Percentiles rank a stretch among this genome's conserved stretches.
Evolutionary conservation across 2,113 vertebrate species (phyloP).

Genomic region (Henicopernis longicauda): DNA sequence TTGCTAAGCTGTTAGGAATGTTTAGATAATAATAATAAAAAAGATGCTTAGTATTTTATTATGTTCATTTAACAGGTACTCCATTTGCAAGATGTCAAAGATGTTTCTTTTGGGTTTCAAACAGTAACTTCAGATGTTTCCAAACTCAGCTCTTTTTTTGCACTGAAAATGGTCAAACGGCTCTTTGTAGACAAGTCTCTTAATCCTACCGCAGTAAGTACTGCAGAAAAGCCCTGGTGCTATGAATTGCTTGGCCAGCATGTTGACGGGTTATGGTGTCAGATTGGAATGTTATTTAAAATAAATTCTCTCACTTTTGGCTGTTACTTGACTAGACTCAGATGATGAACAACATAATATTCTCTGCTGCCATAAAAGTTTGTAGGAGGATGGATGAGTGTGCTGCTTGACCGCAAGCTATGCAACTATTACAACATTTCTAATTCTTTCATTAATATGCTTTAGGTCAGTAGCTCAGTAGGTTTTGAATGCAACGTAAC

Average conservation of each 20-base stretch:
- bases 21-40: neutral
- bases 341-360: neutral
- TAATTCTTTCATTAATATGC: neutral
- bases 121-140: slow-evolving; percentile 75
- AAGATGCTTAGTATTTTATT: neutral
- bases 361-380: neutral
- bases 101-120: slow-evolving; percentile 79
- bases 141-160: slow-evolving; percentile 76
- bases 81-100: slow-evolving; percentile 79
- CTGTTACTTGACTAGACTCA: neutral
- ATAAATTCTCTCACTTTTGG: neutral
- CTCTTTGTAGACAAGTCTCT: slow-evolving; percentile 77
- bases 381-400: neutral
- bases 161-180: slow-evolving; percentile 75
- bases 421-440: neutral
- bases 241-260: neutral
- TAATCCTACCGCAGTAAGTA: slow-evolving; percentile 72
- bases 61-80: slow-evolving; percentile 70
- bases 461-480: neutral
- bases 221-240: neutral
- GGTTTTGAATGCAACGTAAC: neutral
- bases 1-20: neutral
- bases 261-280: neutral
- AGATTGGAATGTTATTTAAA: neutral
- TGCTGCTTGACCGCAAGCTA: neutral